Evolutionary conservation across 1,140 invertebrate genomes (phyloP).

Genomic region (Ceratitis capitata): DNA sequence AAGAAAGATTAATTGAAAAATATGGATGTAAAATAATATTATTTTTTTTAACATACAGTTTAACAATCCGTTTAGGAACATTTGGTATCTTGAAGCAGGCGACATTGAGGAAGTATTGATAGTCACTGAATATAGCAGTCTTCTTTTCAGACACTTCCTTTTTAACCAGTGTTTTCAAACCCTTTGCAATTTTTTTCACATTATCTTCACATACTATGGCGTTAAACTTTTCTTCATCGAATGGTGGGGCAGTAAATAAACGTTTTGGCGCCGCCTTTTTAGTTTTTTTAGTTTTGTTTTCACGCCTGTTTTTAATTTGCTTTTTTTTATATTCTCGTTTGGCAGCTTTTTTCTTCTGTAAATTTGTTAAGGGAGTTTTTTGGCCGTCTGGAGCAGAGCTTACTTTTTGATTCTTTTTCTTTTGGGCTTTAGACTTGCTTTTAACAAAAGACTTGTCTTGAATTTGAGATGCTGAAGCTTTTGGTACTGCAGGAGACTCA

Average conservation of each 20-base stretch:
- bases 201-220: slow-evolving; percentile 51
- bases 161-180: slow-evolving; percentile 50
- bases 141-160: slow-evolving; percentile 55
- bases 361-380: slow-evolving; percentile 24
- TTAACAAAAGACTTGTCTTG: not conserved
- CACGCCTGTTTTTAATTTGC: not conserved
- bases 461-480: not conserved
- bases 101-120: slow-evolving; percentile 57
- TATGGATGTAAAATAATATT: not conserved
- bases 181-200: slow-evolving; percentile 53
- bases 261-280: slow-evolving; percentile 5
- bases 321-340: slow-evolving; percentile 24
- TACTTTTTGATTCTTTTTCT: not conserved
- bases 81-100: slow-evolving; percentile 58
- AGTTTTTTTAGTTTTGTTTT: not conserved
- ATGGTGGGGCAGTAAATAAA: slow-evolving; percentile 44
- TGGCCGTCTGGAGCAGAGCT: slow-evolving; percentile 24
- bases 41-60: slow-evolving; percentile 47
- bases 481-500: slow-evolving; percentile 44
- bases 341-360: slow-evolving; percentile 18
- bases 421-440: slow-evolving; percentile 25
- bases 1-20: slow-evolving; percentile 43
- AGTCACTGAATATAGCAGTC: slow-evolving; percentile 54
- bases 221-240: slow-evolving; percentile 55
- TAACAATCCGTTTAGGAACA: slow-evolving; percentile 58